phyloP scores from a whole-genome alignment of 2,797 vertebrate genomes.

The Myotis daubentonii region DNA sequence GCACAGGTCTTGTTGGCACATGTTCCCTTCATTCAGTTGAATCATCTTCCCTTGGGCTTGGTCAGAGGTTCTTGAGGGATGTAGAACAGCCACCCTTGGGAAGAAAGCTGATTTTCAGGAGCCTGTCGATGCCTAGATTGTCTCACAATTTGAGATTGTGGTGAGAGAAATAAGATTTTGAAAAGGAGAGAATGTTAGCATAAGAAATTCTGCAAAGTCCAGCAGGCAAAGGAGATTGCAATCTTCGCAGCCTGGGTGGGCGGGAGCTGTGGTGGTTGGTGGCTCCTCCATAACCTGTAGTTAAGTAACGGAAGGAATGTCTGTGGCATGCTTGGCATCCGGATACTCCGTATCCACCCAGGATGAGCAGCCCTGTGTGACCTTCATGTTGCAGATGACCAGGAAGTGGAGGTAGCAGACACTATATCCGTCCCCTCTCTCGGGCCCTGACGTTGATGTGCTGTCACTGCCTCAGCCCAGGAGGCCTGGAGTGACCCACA shows the following conservation, averaged over 20 bases:
- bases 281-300: background rate
- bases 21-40: background rate
- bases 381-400: background rate
- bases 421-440: background rate
- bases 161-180: background rate
- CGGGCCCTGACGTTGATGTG: background rate
- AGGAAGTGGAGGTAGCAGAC: background rate
- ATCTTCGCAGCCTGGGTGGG: background rate
- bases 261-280: background rate
- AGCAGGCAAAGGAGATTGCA: background rate
- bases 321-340: constrained; percentile 32
- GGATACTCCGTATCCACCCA: background rate
- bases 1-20: background rate
- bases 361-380: background rate
- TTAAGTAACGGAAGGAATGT: constrained; percentile 17
- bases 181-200: background rate
- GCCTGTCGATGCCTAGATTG: fast-evolving
- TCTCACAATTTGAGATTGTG: background rate
- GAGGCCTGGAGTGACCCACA: background rate
- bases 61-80: background rate
- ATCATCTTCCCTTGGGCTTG: background rate
- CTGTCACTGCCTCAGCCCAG: background rate
- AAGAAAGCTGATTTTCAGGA: background rate
- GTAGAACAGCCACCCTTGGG: background rate
- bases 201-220: background rate